Base-by-base conservation (phyloP, 2,888 invertebrate species). In the Achlya flavicornis region DNA sequence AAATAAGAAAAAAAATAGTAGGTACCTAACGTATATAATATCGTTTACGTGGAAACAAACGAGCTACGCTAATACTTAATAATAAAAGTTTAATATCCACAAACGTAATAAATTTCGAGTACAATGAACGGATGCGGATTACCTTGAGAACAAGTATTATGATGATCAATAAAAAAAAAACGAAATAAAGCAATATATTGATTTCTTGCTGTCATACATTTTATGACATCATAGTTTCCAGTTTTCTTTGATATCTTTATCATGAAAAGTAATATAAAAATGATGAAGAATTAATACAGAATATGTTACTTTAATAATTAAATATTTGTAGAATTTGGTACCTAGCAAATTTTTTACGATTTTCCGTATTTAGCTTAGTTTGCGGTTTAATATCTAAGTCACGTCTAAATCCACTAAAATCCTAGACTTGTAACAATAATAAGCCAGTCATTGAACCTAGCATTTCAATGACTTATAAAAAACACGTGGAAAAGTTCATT, bases 101-200 rank as follows among this genome's bases (percentile, higher is more conserved):
- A 70, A 66, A 75, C 71, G 78, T 81, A 83, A 84, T 86, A 83
- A 84, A 86, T 70, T 79, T 76, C 69, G 89, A 86, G 92, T 90
- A 91, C 91, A 90, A 87, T 88, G 91, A 90, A 89, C 92, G 89
- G 80, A 80, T 78, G 84, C 71, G 62, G 89, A 84, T 91, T 79
- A 84, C 92, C 92, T 92, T 92, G 92, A 88, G 72, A 89, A 86
- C 84, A 77, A 73, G 86, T 41, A 60, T 41, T 83, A 77, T 77
- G 71, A 78, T 78, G 78, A 81, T 77, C 73, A 79, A 76, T 53
- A 72, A 72, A 64, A 71, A 79, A 35, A 78, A 77, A 78, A 75
- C 78, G 79, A 78, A 79, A 78, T 70, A 66, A 70, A 73, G 70
- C 66, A 67, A 77, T 68, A 70, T 72, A 69, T 70, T 41, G 12